A percentile compares a stretch with the other conserved stretches of the same genome.
Evolutionary conservation across 1,140 invertebrate genomes (phyloP).

Genomic region (Dinoponera quadriceps): DNA sequence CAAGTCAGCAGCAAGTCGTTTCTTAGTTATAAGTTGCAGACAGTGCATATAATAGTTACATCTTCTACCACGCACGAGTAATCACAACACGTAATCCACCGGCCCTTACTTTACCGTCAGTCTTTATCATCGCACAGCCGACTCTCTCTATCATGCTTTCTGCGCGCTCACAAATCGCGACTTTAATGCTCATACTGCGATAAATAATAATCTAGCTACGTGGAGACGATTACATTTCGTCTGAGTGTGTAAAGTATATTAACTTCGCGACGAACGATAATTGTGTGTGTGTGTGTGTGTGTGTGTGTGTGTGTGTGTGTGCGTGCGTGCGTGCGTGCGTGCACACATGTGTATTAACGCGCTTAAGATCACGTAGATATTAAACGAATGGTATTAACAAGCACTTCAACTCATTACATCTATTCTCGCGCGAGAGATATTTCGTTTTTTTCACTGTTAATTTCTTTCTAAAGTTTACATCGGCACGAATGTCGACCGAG

Average conservation of each 20-base stretch:
- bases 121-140: neutral
- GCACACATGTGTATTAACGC: conserved; percentile 10
- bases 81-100: neutral
- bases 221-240: conserved; percentile 40
- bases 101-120: too few species aligned
- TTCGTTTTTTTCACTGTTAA: too few species aligned
- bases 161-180: conserved; percentile 24
- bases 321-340: conserved; percentile 32
- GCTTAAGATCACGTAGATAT: too few species aligned
- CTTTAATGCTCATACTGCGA: conserved; percentile 4
- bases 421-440: too few species aligned
- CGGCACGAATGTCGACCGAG: too few species aligned
- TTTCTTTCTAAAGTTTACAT: too few species aligned
- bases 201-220: conserved; percentile 54
- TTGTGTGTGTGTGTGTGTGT: conserved; percentile 44
- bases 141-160: conserved; percentile 22
- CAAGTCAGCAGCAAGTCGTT: neutral
- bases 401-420: too few species aligned
- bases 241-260: conserved; percentile 55
- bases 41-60: conserved; percentile 19
- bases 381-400: too few species aligned
- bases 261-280: conserved; percentile 67
- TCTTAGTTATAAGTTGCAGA: conserved; percentile 5
- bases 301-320: conserved; percentile 6
- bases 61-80: conserved; percentile 12